Conservation (phyloP, 1,140 invertebrate genomes). For the Trichonephila inaurata region DNA sequence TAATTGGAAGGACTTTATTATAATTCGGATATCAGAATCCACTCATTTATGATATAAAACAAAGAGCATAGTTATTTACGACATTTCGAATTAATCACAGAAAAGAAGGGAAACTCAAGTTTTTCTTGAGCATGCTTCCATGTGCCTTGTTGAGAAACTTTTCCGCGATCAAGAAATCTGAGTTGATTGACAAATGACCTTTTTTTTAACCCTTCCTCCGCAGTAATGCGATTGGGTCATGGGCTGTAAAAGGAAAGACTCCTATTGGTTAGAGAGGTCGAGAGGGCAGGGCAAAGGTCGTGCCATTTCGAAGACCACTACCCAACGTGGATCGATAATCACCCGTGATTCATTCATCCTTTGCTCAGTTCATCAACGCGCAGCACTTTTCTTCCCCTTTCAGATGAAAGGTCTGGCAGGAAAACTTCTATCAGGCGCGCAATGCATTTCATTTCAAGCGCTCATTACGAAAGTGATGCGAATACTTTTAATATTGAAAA, state of each 20-base stretch:
- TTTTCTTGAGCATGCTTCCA: not conserved
- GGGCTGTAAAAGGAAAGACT: slow-evolving; percentile 52
- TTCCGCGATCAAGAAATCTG: not conserved
- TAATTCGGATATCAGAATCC: too few species aligned
- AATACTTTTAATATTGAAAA: too few species aligned
- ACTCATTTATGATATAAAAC: too few species aligned
- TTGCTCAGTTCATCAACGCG: slow-evolving; percentile 40
- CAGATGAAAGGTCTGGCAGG: not conserved
- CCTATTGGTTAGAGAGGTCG: slow-evolving; percentile 68
- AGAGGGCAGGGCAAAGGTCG: slow-evolving; percentile 75
- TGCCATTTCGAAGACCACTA: slow-evolving; percentile 62
- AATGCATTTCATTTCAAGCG: not conserved
- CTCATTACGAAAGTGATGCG: too few species aligned
- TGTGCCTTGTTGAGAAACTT: slow-evolving; percentile 11
- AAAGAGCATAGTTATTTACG: not conserved
- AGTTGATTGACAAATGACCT: slow-evolving; percentile 72
- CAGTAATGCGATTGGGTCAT: slow-evolving; percentile 58
- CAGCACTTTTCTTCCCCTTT: not conserved
- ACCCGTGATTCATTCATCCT: slow-evolving; percentile 67
- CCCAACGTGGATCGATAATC: slow-evolving; percentile 65
- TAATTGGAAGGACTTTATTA: too few species aligned
- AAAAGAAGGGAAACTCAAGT: not conserved
- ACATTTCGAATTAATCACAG: not conserved
- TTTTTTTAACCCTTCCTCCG: slow-evolving; percentile 71
- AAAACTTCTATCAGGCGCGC: not conserved